A percentile compares a stretch with the other conserved stretches of the same genome.
These are phyloP conservation scores for Tetrapedia diversipes DNA, from an alignment of 2,888 invertebrate species.

Conservation along the genomic window DNA sequence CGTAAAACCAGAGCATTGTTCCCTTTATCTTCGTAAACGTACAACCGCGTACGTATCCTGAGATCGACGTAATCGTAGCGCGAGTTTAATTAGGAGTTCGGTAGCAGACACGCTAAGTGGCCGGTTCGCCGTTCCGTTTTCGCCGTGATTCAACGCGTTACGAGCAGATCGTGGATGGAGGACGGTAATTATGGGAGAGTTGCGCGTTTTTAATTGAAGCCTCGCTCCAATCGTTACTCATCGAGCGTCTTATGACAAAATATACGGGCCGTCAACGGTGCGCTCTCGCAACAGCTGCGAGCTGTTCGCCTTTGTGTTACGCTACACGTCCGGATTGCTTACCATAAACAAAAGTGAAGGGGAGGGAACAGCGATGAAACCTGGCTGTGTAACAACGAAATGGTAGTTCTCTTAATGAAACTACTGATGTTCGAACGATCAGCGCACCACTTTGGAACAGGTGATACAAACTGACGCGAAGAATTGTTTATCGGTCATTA, in stretches of 20 bases:
- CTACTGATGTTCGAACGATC: too few species aligned
- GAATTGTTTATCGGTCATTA: too few species aligned
- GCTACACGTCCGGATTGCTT: conserved; percentile 18
- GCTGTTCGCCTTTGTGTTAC: conserved; percentile 30
- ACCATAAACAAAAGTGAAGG: conserved; percentile 18
- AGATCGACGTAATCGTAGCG: background rate
- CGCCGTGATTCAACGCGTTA: background rate
- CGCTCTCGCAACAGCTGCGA: conserved; percentile 34
- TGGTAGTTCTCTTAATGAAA: background rate
- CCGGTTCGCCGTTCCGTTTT: background rate
- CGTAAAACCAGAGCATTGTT: background rate
- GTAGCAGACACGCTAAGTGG: background rate
- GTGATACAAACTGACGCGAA: too few species aligned
- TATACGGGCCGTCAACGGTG: conserved; percentile 41
- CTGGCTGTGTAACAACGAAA: conserved; percentile 11
- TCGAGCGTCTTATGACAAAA: conserved; percentile 20
- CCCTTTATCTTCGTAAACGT: background rate
- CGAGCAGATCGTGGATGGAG: background rate
- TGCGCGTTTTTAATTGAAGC: conserved; percentile 6
- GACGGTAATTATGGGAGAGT: background rate
- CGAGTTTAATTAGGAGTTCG: background rate
- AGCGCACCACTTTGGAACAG: too few species aligned
- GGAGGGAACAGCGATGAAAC: conserved; percentile 24
- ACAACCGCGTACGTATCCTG: too few species aligned
- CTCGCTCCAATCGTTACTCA: conserved; percentile 13